These are phyloP conservation scores for Thalpophila matura DNA, from an alignment of 2,888 invertebrate genomes.

Conservation along the genomic window DNA sequence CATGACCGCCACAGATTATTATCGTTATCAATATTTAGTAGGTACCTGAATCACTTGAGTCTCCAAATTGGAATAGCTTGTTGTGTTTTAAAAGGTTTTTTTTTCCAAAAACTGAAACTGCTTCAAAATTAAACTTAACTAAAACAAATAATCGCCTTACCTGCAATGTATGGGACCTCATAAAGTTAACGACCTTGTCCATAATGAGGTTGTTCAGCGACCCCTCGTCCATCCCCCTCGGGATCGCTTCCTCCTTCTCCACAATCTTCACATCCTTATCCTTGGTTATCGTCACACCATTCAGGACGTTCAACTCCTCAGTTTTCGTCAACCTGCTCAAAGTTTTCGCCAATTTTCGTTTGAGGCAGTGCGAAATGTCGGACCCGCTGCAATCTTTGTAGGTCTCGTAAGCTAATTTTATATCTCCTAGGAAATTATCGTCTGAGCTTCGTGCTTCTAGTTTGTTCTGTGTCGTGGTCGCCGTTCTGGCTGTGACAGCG, in stretches of 20 bases:
- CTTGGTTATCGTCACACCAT: slow-evolving; percentile 94
- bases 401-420: slow-evolving; percentile 94
- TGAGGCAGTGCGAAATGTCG: slow-evolving; percentile 94
- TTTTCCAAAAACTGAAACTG: background rate
- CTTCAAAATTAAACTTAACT: background rate
- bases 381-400: slow-evolving; percentile 95
- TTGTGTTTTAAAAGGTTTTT: too few species aligned
- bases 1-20: too few species aligned
- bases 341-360: slow-evolving; percentile 94
- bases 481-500: slow-evolving; percentile 88
- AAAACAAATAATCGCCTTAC: slow-evolving; percentile 77
- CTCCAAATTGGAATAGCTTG: too few species aligned
- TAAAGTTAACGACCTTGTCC: slow-evolving; percentile 93
- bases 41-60: too few species aligned
- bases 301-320: slow-evolving; percentile 93
- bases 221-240: slow-evolving; percentile 93
- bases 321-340: slow-evolving; percentile 93
- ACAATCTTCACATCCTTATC: slow-evolving; percentile 89
- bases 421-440: slow-evolving; percentile 91
- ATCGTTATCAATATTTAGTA: too few species aligned
- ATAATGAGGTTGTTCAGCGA: slow-evolving; percentile 94
- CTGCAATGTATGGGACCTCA: slow-evolving; percentile 95
- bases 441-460: slow-evolving; percentile 85
- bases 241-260: slow-evolving; percentile 93
- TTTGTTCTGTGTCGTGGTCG: slow-evolving; percentile 86